These are phyloP conservation scores for Cheiracanthium punctorium DNA, from an alignment of 2,888 invertebrate species.

Conservation along the genomic window DNA sequence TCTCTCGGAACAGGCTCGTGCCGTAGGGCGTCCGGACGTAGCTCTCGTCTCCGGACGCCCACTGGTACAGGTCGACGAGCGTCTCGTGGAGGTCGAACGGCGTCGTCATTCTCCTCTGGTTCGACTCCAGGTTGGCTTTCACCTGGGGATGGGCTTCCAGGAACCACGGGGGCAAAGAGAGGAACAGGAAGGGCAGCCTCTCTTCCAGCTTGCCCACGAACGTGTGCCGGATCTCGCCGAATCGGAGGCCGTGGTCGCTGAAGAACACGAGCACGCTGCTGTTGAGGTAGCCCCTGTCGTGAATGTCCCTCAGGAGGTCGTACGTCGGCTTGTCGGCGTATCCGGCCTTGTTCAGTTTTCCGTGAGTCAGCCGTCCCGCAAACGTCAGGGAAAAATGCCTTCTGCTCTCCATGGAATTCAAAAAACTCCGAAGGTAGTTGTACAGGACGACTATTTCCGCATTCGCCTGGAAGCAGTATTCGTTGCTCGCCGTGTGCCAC, in stretches of 20 bases:
- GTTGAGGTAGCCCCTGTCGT: slow-evolving; percentile 79
- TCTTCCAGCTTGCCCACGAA: slow-evolving; percentile 85
- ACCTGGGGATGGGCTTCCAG: slow-evolving; percentile 80
- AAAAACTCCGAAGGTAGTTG: slow-evolving; percentile 29
- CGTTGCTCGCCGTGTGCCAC: neutral
- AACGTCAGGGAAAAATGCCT: slow-evolving; percentile 74
- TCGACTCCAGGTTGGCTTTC: slow-evolving; percentile 81
- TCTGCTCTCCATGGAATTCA: slow-evolving; percentile 19
- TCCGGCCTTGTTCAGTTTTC: slow-evolving; percentile 74
- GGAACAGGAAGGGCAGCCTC: slow-evolving; percentile 86
- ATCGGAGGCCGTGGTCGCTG: slow-evolving; percentile 77
- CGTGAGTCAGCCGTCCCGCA: slow-evolving; percentile 75
- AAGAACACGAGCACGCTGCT: slow-evolving; percentile 71
- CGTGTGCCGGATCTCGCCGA: slow-evolving; percentile 75
- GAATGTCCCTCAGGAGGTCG: slow-evolving; percentile 80
- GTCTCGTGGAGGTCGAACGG: slow-evolving; percentile 90
- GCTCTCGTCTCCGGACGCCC: slow-evolving; percentile 79
- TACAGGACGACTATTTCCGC: slow-evolving; percentile 21
- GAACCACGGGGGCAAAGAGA: slow-evolving; percentile 85
- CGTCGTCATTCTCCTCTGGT: slow-evolving; percentile 84
- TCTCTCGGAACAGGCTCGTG: slow-evolving; percentile 74
- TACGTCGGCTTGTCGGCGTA: slow-evolving; percentile 74
- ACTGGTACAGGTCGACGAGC: slow-evolving; percentile 83
- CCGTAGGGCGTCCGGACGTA: slow-evolving; percentile 21
- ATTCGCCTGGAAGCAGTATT: slow-evolving; percentile 16